Evolutionary conservation across 1,140 invertebrate species (phyloP).

Genomic region (Dreissena rostriformis): DNA sequence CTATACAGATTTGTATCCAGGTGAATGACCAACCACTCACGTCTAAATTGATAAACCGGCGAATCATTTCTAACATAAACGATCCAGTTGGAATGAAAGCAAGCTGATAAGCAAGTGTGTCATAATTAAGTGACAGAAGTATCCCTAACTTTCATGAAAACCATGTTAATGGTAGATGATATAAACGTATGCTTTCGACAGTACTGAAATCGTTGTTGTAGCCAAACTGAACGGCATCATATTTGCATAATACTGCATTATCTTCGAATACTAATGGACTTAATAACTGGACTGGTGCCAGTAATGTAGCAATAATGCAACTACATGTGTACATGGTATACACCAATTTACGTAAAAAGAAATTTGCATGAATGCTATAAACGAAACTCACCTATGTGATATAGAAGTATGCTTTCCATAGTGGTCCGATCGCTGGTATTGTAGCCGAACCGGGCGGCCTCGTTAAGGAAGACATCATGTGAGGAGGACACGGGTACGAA

Average conservation of each 20-base stretch:
- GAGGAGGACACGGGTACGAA: conserved; percentile 35
- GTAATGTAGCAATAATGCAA: neutral
- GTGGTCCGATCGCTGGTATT: conserved; percentile 49
- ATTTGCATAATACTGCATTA: neutral
- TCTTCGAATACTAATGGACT: neutral
- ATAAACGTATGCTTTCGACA: too few species aligned
- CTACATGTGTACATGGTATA: neutral
- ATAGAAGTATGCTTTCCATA: conserved; percentile 50
- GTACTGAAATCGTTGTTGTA: too few species aligned
- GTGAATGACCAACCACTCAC: too few species aligned
- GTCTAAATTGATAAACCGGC: too few species aligned
- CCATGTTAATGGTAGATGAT: too few species aligned
- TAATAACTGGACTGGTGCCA: neutral
- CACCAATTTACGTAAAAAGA: too few species aligned
- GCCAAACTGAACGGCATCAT: neutral
- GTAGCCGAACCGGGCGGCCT: conserved; percentile 49
- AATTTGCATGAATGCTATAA: neutral
- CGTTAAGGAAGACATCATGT: conserved; percentile 6
- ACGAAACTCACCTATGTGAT: conserved; percentile 60
- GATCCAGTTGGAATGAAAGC: too few species aligned
- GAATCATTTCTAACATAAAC: too few species aligned
- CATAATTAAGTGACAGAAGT: too few species aligned
- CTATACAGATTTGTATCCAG: too few species aligned
- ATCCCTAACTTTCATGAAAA: too few species aligned
- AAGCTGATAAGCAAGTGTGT: too few species aligned